phyloP scores from a whole-genome alignment of 37 sponge, comb jelly and placozoan species.

The Petrosia ficiformis region DNA sequence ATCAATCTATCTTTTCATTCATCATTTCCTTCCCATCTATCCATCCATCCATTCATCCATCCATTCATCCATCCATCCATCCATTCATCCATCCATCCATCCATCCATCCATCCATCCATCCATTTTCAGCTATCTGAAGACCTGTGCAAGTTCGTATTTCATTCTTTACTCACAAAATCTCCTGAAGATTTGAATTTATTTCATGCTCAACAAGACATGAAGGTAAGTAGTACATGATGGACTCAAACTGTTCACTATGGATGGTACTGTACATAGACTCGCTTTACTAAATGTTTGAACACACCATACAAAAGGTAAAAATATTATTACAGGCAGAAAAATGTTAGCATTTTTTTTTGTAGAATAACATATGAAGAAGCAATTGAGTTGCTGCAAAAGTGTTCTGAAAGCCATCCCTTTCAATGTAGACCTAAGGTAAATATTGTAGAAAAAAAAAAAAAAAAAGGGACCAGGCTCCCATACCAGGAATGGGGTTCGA shows the following conservation, averaged over 20 bases:
- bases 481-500: constrained; percentile 99
- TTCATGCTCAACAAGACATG: constrained; percentile 17
- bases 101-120: too few relatives aligned
- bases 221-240: constrained; percentile 2
- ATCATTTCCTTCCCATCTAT: too few relatives aligned
- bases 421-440: constrained; percentile 45
- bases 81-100: too few relatives aligned
- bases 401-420: constrained; percentile 15
- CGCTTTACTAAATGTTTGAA: too few relatives aligned
- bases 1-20: too few relatives aligned
- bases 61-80: too few relatives aligned
- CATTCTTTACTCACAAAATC: constrained; percentile 32
- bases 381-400: constrained; percentile 30
- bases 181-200: constrained; percentile 38
- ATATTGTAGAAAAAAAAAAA: constrained; percentile 30
- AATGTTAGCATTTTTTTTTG: neutral
- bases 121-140: constrained; percentile 55
- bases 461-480: constrained; percentile 63
- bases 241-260: too few relatives aligned
- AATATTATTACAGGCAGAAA: neutral
- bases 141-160: constrained; percentile 42
- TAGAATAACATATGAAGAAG: constrained; percentile 72
- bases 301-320: neutral
- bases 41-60: too few relatives aligned
- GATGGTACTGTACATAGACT: too few relatives aligned